Evolutionary conservation across 1,140 invertebrate genomes (phyloP).

Genomic region (Mycetomoellerius zeteki): DNA sequence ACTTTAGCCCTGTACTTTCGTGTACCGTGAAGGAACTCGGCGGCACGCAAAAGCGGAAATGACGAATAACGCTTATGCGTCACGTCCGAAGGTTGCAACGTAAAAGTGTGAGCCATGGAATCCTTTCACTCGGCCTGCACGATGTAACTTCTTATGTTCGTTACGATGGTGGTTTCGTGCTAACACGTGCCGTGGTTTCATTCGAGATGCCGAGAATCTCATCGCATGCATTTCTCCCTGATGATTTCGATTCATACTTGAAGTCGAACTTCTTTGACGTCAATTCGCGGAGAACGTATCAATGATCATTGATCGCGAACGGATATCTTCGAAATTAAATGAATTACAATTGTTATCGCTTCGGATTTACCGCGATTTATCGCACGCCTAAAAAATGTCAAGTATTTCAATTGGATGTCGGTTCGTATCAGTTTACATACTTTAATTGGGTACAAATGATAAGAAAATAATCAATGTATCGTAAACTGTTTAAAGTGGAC

Average conservation of each 20-base stretch:
- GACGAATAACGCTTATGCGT: conserved; percentile 60
- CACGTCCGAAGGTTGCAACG: conserved; percentile 64
- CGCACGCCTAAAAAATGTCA: neutral
- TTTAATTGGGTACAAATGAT: neutral
- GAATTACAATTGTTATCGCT: neutral
- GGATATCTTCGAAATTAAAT: conserved; percentile 11
- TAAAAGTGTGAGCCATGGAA: conserved; percentile 65
- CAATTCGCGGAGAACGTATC: neutral
- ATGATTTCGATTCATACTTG: neutral
- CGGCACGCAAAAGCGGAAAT: conserved; percentile 63
- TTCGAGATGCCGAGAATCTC: conserved; percentile 18
- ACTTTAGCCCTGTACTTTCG: conserved; percentile 12
- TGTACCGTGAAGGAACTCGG: neutral
- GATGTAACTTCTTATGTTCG: conserved; percentile 64
- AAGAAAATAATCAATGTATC: neutral
- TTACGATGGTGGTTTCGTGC: conserved; percentile 34
- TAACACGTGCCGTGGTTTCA: conserved; percentile 51
- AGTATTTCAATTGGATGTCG: neutral
- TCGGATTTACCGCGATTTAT: neutral
- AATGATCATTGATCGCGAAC: neutral
- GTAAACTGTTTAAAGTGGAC: neutral
- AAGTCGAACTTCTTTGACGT: neutral
- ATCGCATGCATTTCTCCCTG: conserved; percentile 14
- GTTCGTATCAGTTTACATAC: neutral
- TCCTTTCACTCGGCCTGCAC: conserved; percentile 67